A percentile compares a stretch with the other conserved stretches of the same genome.
phyloP scores from a whole-genome alignment of 2,888 invertebrate species.

The Drosophila longiperda region DNA sequence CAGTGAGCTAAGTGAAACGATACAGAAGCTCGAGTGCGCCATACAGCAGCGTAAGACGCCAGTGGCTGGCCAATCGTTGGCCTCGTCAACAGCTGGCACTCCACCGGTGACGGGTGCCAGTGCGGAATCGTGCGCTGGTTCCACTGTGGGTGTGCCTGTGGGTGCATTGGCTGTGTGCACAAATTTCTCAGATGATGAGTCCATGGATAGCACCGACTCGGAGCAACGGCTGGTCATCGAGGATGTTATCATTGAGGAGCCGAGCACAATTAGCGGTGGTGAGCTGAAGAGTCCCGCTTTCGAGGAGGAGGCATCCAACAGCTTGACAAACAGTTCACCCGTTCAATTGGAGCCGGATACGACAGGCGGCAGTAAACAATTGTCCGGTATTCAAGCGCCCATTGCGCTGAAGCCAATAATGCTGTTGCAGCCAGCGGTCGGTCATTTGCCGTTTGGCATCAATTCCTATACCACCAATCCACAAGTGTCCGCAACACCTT shows the following conservation, averaged over 20 bases:
- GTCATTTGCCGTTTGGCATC: conserved; percentile 13
- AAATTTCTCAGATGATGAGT: conserved; percentile 87
- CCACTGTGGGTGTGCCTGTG: background rate
- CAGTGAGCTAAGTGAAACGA: conserved; percentile 88
- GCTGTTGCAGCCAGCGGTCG: conserved; percentile 19
- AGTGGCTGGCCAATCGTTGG: conserved; percentile 62
- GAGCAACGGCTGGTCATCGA: conserved; percentile 88
- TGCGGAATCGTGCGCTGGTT: background rate
- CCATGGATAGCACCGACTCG: conserved; percentile 88
- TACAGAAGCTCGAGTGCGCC: conserved; percentile 87
- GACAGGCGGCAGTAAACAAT: conserved; percentile 36
- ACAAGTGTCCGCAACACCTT: conserved; percentile 19
- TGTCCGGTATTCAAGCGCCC: conserved; percentile 60
- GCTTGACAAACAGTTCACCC: conserved; percentile 43
- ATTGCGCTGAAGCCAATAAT: conserved; percentile 68
- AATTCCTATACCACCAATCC: conserved; percentile 12
- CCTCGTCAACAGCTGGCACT: conserved; percentile 59
- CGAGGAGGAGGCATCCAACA: conserved; percentile 38
- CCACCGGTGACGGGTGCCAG: conserved; percentile 53
- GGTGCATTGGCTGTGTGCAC: conserved; percentile 2
- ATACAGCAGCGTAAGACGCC: conserved; percentile 83
- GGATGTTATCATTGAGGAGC: conserved; percentile 83
- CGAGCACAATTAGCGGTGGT: conserved; percentile 40
- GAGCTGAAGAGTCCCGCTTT: conserved; percentile 74
- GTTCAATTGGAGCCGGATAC: conserved; percentile 59